Base-by-base conservation (phyloP, 2,888 invertebrate genomes). In the Agonopterix alstromeriana region DNA sequence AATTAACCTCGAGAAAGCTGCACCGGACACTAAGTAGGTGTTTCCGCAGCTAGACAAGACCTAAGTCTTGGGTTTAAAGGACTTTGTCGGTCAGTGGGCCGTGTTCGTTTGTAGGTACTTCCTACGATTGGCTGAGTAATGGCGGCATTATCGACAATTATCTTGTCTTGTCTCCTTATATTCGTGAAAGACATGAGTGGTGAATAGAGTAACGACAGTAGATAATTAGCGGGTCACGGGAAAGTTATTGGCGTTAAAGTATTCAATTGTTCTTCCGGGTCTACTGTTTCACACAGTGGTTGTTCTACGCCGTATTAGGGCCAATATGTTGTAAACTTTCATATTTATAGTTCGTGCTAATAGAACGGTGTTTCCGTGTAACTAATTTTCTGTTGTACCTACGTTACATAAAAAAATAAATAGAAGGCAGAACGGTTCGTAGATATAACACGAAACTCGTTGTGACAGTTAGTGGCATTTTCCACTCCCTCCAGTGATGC, bases 21-120 rank as follows among this genome's bases (percentile, higher is more conserved):
- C 12, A 60, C 55, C 51, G 56, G 61, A 60, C 58, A 61, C 60
- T 71, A 71, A 73, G 70, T 70, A 73, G 66, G 67, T 65, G 64
- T 71, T 73, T 77, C 72, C 70, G 67, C 57, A 60, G 60, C 52
- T 46, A 64, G 58, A 62, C 68, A 61, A 67, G 65, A 66, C 66
- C 60, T 64, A 55, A 65, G 64, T 59, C 62, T 65, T 62, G 62
- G 65, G 68, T 69, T 67, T 65, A 57, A 74, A 73, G 74, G 73
- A 71, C 66, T 74, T 73, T 62, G 71, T 81, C 65, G 77, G 83
- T 81, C 69, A 83, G 75, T 83, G 58, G 79, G 78, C 63, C 78
- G 61, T 61, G 50, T 49, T 53, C 60, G 54, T 60, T 58, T 47
- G 50, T 51, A 55, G 49, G 44, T 56, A 58, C 61, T 66, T 64